Percentiles rank a stretch among this genome's conserved stretches.
Evolutionary conservation across 2,113 vertebrate species (phyloP).

Genomic region (Actinemys pallida): DNA sequence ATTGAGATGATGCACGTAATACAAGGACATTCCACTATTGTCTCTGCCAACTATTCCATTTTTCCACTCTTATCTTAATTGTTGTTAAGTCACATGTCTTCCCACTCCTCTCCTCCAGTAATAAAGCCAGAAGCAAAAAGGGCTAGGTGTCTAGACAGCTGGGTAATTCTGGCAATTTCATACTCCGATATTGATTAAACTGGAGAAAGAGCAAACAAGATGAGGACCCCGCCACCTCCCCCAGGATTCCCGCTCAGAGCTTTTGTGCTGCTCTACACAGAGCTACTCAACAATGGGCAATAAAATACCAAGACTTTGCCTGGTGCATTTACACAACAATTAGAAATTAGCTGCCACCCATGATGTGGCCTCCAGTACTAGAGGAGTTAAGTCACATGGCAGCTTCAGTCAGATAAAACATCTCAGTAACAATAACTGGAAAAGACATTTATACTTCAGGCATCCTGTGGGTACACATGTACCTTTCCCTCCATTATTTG

Average conservation of each 20-base stretch:
- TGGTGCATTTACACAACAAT: not conserved
- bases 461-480: not conserved
- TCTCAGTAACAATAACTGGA: not conserved
- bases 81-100: not conserved
- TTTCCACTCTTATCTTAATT: not conserved
- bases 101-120: not conserved
- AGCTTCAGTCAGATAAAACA: not conserved
- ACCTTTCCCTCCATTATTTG: not conserved
- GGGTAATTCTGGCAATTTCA: not conserved
- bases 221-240: not conserved
- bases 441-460: not conserved
- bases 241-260: not conserved
- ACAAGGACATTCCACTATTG: not conserved
- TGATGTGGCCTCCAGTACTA: not conserved
- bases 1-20: accelerated
- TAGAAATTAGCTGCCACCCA: not conserved
- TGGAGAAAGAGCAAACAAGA: not conserved
- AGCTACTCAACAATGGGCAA: not conserved
- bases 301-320: not conserved
- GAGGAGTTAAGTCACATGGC: not conserved
- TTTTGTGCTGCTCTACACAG: not conserved
- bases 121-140: not conserved
- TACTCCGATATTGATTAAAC: not conserved
- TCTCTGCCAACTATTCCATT: not conserved
- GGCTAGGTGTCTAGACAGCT: not conserved